Base-by-base conservation (phyloP, 2,113 vertebrate genomes). In the Erythrocebus patas region DNA sequence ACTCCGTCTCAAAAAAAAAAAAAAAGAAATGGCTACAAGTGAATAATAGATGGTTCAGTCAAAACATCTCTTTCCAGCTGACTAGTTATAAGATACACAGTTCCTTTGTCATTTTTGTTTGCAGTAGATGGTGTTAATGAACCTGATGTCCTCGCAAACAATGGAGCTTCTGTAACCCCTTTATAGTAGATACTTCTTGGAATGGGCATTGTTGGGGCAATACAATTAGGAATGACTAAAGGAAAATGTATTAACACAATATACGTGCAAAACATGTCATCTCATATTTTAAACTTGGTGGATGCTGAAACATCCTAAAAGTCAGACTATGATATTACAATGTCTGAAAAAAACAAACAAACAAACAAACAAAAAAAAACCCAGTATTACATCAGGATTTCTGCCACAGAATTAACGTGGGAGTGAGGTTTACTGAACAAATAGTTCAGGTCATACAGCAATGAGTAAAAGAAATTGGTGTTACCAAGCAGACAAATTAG, bases 181-280 rank as follows among this genome's bases (percentile, higher is more conserved):
- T 98, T 99, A 97, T 99, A 52, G 99, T 99, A 82, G 99, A 99
- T 98, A 99, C 99, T 98, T 99, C 99, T 18, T 99, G 99, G 99
- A 98, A 99, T 91, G 99, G 99, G 82, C 99, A 99, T 89, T 68
- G 96, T 99, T 95, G 99, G 99, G 97, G 99, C 99, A 14, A 99
- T 99, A 72, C 98, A 99, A 75, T 98, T 99, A 40, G 99, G 99
- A 59, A 78, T 99, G 59, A 93, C 99, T n/a, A 97, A 99, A 83
- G 99, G 99, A 90, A 98, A 99, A 97, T 86, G 99, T 79, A 2
- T 99, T 97, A 99, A 99, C 94, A 99, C 99, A 83, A 99, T 99
- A 0, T 97, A 99, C 98, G 0, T 97, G 99, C 78, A 98, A 86
- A 98, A 99, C 96, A 99, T 99, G 99, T 96, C 97, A 38, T 98